These are phyloP conservation scores for Acinonyx jubatus DNA, from an alignment of 2,113 vertebrate species.

Conservation along the genomic window DNA sequence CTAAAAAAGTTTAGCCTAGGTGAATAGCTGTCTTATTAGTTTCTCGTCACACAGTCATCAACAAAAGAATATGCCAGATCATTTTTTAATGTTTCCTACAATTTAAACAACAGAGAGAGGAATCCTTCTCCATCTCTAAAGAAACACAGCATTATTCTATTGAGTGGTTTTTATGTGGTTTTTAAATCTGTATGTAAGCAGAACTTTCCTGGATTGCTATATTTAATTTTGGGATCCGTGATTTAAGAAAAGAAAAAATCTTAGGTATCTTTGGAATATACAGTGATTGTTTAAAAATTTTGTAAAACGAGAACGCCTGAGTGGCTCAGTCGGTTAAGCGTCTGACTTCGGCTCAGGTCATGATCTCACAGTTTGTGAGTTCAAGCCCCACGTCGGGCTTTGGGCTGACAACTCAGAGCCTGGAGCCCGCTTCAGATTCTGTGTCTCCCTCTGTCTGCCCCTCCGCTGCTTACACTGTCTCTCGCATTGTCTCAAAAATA, in stretches of 20 bases:
- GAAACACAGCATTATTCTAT: neutral
- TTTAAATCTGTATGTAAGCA: neutral
- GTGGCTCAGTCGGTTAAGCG: no score
- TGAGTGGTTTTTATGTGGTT: neutral
- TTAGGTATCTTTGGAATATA: neutral
- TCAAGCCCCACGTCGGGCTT: no score
- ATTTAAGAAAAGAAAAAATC: slow-evolving; percentile 4
- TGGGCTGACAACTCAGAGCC: no score
- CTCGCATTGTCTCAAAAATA: no score
- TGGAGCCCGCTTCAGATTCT: no score
- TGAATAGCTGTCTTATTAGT: neutral
- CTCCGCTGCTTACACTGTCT: no score
- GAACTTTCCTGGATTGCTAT: neutral
- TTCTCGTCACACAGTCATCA: neutral
- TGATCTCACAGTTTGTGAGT: no score
- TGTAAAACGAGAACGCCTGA: neutral
- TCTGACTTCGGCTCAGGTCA: no score
- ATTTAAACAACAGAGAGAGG: neutral
- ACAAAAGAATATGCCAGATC: neutral
- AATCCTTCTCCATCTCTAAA: slow-evolving; percentile 4
- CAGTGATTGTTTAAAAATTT: neutral
- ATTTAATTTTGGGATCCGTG: neutral
- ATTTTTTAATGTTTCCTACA: neutral
- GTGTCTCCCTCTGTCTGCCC: no score
- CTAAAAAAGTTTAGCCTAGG: neutral